Conservation (phyloP, 2,888 invertebrate species). For the Cantharis flavilabris region DNA sequence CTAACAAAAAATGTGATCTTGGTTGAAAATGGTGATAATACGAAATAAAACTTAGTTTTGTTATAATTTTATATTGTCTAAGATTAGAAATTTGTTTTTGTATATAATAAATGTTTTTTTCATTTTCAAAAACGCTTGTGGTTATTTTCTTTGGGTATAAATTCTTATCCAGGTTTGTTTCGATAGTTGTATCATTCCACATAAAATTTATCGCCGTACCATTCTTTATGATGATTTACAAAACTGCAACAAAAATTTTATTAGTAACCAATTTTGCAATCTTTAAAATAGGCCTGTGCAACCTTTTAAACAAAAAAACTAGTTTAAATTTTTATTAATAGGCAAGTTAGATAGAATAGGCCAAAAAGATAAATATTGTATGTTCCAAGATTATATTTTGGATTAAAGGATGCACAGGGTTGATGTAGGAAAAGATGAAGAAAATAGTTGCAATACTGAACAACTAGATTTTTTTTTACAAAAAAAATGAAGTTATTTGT, state of each 20-base stretch:
- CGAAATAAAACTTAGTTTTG: background rate
- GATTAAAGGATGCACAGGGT: too few species aligned
- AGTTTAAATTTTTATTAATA: too few species aligned
- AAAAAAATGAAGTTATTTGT: too few species aligned
- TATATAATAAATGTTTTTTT: background rate
- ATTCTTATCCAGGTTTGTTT: background rate
- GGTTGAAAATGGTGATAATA: background rate
- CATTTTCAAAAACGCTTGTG: background rate
- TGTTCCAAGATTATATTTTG: too few species aligned
- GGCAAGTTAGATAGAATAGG: too few species aligned
- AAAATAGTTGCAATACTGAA: too few species aligned
- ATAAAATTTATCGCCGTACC: conserved; percentile 80
- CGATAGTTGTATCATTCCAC: conserved; percentile 49
- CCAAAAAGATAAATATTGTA: too few species aligned
- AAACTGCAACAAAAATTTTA: conserved; percentile 61
- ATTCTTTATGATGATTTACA: conserved; percentile 77
- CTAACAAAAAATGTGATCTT: background rate
- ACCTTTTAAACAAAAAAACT: too few species aligned
- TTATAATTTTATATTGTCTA: background rate
- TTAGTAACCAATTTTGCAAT: background rate
- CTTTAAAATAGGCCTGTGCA: too few species aligned
- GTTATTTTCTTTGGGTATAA: background rate
- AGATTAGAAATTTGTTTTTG: background rate
- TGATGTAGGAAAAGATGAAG: too few species aligned
- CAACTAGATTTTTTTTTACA: too few species aligned